A percentile compares a stretch with the other conserved stretches of the same genome.
Conservation (phyloP, 2,797 vertebrate species). For the Thamnophis elegans region DNA sequence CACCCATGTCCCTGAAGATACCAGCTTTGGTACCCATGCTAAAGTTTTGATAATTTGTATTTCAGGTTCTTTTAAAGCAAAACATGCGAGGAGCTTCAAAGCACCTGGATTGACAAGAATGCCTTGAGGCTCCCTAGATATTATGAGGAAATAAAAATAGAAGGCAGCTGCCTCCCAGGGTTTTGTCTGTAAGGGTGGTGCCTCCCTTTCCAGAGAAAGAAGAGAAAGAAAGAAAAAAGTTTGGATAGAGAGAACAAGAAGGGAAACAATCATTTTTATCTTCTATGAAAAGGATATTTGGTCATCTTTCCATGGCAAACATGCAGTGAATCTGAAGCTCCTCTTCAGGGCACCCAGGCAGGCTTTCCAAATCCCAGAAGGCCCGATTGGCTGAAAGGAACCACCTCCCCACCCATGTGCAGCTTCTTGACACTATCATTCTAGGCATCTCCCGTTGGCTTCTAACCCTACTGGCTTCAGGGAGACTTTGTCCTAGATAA, state of each 20-base stretch:
- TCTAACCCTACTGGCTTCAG: neutral
- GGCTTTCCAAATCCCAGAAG: neutral
- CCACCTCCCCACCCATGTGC: neutral
- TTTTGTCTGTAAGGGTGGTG: neutral
- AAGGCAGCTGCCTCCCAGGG: neutral
- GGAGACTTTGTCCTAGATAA: neutral
- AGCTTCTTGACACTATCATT: neutral
- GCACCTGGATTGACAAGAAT: neutral
- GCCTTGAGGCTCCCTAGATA: neutral
- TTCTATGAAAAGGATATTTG: neutral
- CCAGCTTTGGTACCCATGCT: neutral
- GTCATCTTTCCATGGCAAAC: neutral
- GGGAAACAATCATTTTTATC: neutral
- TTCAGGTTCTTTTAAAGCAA: neutral
- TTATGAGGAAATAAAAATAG: neutral
- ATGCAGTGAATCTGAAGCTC: neutral
- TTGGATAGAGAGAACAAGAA: neutral
- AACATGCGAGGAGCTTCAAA: neutral
- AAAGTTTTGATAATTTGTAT: neutral
- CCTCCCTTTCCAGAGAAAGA: neutral
- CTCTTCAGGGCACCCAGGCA: neutral
- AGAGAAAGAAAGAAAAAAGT: neutral
- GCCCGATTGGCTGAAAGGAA: neutral
- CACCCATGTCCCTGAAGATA: neutral
- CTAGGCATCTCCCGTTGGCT: neutral